Percentiles rank a stretch among this genome's conserved stretches.
These are phyloP conservation scores for Barbus barbus DNA, from an alignment of 2,113 vertebrate species.

Conservation along the genomic window DNA sequence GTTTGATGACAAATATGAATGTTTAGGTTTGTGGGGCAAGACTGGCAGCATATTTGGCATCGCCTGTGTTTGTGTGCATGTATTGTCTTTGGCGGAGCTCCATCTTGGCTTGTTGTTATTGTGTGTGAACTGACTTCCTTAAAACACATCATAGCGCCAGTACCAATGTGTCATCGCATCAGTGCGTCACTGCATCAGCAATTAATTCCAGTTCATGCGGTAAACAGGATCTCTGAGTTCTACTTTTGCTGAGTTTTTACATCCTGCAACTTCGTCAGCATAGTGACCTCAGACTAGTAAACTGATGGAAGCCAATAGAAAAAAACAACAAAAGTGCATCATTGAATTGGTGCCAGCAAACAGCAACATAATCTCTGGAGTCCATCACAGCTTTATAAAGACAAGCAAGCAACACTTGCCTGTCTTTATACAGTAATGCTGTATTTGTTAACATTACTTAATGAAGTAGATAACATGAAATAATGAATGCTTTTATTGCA, in stretches of 20 bases:
- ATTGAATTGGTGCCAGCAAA: conserved; percentile 18
- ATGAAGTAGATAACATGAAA: neutral
- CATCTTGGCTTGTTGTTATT: conserved; percentile 63
- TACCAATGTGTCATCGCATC: conserved; percentile 43
- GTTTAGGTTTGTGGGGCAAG: conserved; percentile 66
- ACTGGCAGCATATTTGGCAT: conserved; percentile 69
- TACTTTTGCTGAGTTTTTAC: conserved; percentile 9
- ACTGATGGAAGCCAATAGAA: neutral
- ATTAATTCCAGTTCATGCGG: conserved; percentile 46
- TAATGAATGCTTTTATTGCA: neutral
- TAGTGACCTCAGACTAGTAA: neutral
- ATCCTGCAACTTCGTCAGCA: conserved; percentile 26
- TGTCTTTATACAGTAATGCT: neutral
- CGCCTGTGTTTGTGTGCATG: conserved; percentile 55
- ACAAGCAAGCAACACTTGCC: conserved; percentile 3
- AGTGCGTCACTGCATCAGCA: conserved; percentile 70
- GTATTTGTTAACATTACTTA: neutral
- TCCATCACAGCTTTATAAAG: neutral
- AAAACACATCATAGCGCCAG: conserved; percentile 54
- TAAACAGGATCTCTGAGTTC: conserved; percentile 7
- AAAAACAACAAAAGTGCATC: conserved; percentile 25
- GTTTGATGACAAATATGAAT: conserved; percentile 62
- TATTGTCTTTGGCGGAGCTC: conserved; percentile 68
- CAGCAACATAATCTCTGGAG: conserved; percentile 6
- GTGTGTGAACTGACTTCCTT: conserved; percentile 40